Base-by-base conservation (phyloP, 92 coral and sea anemone genomes). In the Ricordea florida region DNA sequence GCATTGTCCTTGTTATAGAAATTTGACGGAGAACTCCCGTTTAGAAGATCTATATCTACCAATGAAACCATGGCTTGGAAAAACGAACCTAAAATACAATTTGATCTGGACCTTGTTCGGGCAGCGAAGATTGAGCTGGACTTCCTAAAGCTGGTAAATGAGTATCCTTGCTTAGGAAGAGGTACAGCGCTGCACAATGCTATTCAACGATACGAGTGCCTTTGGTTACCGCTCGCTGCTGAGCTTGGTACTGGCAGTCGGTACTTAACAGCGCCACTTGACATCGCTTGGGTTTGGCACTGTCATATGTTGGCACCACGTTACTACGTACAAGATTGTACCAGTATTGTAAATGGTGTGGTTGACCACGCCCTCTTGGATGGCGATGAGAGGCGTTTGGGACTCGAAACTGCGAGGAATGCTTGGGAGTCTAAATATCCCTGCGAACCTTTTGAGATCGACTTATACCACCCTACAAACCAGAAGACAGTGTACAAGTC, bases 341-440 rank as follows among this genome's bases (percentile, higher is more conserved):
- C 25, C 10, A 62, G 21, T 36, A 38, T 85, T 63, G 85, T 79
- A 13, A 61, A 73, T 15, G 57, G 30, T 16, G 43, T 79, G 6
- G 47, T 85, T 16, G 82, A 79, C 46, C 90, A 79, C 65, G 45
- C 48, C 23, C 47, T 67, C 17, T 32, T 79, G 47, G 15, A 33
- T 11, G 55, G 86, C 16, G 46, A 42, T 11, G 65, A 51, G 59
- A 85, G 66, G 32, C 14, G 16, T 21, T 32, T 23, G 29, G 78
- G 74, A 38, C 67, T 79, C 3, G 66, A 48, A 25, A 53, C 53
- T 6, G 47, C 85, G 7, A 16, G 40, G 4, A 25, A 31, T 32
- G 21, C 44, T 17, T 85, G 90, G 90, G 44, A 22, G 10, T 51
- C 60, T 10, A 32, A 43, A 0, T 85, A 79, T 35, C 90, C 90